Evolutionary conservation across 2,113 vertebrate genomes (phyloP), one percentile per base, ranked within the genome.

Genomic region (Alligator sinensis): DNA sequence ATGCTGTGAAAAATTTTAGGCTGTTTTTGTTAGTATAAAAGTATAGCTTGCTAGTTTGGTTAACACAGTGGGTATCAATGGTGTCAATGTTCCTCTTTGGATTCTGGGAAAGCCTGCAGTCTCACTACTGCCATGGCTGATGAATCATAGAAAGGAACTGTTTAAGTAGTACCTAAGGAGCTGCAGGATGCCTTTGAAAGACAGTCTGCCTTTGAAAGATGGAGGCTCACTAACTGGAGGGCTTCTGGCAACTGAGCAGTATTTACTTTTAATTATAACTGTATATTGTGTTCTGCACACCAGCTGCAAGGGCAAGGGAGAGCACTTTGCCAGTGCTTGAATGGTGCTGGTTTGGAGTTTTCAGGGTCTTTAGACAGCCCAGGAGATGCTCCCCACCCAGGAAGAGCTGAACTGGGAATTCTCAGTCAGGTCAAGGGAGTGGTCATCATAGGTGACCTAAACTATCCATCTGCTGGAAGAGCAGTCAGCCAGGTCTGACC

Each of bases 351-450:
- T 77, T 64, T 3, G 1, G 92, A 92, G 83, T 9, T 86, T 92
- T 81, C 54, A 79, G 80, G 86, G 84, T 34, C 68, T 93, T 95
- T 59, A 89, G 94, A 47, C 89, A 91, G 47, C 22, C 76, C 94
- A 47, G 87, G 91, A 93, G 81, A 94, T 88, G 93, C 91, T 76
- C 76, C 59, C 11, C 92, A 91, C 81, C 59, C 62, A 47, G 47
- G 8, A 47, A 47, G 47, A 47, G 47, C 47, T 47, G 47, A 47
- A 47, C 47, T 9, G 47, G 47, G 47, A 47, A 47, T 47, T 47
- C 7, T 47, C 47, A 47, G 47, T 7, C 47, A 47, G 47, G 47
- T 47, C 47, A 47, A 47, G 9, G 47, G 47, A 47, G 47, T 47
- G 47, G 47, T 47, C 9, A 47, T 47, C 47, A 47, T 47, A 7